phyloP scores from a whole-genome alignment of 2,888 invertebrate species.

The Tipula unca region DNA sequence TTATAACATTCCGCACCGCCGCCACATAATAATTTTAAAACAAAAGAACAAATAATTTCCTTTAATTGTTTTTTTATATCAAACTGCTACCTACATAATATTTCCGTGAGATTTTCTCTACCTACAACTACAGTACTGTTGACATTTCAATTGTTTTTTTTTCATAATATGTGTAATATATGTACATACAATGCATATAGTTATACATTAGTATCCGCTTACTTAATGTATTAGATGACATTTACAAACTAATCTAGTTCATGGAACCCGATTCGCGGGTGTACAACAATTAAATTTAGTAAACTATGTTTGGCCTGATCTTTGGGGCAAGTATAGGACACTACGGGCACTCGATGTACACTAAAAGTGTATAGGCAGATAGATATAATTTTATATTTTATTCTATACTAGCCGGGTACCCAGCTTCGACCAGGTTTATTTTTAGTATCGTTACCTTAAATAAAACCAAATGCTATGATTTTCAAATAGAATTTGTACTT shows the following conservation, averaged over 20 bases:
- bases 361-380: too few relatives aligned
- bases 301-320: too few relatives aligned
- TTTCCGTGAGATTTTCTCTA: background rate
- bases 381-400: too few relatives aligned
- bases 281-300: background rate
- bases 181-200: too few relatives aligned
- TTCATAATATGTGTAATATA: background rate
- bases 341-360: too few relatives aligned
- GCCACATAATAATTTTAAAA: background rate
- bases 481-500: too few relatives aligned
- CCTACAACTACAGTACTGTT: background rate
- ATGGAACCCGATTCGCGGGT: background rate
- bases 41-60: background rate
- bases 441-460: too few relatives aligned
- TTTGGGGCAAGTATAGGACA: too few relatives aligned
- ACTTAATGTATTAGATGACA: background rate
- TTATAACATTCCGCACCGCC: background rate
- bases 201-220: background rate
- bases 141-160: background rate
- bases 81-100: background rate
- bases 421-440: too few relatives aligned
- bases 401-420: too few relatives aligned
- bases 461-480: too few relatives aligned
- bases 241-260: background rate
- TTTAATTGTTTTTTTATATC: background rate